Evolutionary conservation across 2,888 invertebrate species (phyloP), one percentile per base, ranked within the genome.

Genomic region (Omphaloscelis lunosa): DNA sequence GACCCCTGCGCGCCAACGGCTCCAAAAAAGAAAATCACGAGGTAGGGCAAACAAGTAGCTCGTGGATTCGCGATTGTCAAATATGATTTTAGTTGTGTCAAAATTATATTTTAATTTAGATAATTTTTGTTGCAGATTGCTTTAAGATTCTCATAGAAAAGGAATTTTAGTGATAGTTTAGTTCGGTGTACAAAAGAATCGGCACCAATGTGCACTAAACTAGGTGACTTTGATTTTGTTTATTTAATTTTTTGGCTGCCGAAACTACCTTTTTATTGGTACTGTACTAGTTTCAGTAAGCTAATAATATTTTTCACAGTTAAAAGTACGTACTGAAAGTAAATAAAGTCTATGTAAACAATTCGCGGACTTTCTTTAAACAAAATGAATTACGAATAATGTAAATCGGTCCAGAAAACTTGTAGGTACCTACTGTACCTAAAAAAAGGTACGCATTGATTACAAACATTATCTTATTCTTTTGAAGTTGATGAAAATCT

Each of bases 151-250:
- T n/a, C n/a, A n/a, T n/a, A n/a, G n/a, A n/a, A n/a, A n/a, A n/a
- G n/a, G n/a, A n/a, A n/a, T n/a, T n/a, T n/a, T n/a, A n/a, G n/a
- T n/a, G n/a, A n/a, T n/a, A n/a, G n/a, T n/a, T n/a, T n/a, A n/a
- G n/a, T n/a, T n/a, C n/a, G n/a, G n/a, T n/a, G n/a, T n/a, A n/a
- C n/a, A n/a, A n/a, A n/a, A n/a, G n/a, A n/a, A n/a, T n/a, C n/a
- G n/a, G n/a, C n/a, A n/a, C n/a, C 29, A 75, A 74, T 48, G 23
- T 74, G 27, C 20, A 29, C 20, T 68, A 58, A 78, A 51, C 45
- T 53, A 56, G 65, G 27, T 56, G 17, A 48, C 7, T 34, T 53
- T 48, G 27, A 39, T 11, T 27, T 48, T 17, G 27, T 48, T 73
- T 39, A 27, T 58, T 34, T 2, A 62, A 62, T 34, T 23, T 71